Evolutionary conservation across 2,888 invertebrate genomes (phyloP).

Genomic region (Neoitamus cyanurus): DNA sequence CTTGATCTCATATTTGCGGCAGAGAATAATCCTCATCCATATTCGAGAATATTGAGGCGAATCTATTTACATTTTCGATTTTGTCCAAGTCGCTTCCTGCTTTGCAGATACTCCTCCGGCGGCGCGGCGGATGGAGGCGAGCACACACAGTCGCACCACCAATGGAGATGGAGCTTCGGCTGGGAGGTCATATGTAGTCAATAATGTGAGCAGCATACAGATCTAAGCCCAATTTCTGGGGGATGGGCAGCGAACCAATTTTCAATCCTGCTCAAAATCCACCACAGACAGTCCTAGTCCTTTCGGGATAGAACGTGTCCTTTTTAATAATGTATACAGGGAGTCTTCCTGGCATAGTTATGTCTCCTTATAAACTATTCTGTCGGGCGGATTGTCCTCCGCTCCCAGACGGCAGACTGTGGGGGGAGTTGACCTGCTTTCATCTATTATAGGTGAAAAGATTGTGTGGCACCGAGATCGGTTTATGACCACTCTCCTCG

Average conservation of each 20-base stretch:
- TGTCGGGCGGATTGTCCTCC: slow-evolving; percentile 8
- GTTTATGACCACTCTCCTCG: slow-evolving; percentile 39
- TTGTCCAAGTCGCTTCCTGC: slow-evolving; percentile 11
- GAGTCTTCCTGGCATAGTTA: slow-evolving; percentile 38
- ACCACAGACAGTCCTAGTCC: slow-evolving; percentile 34
- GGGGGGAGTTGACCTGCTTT: slow-evolving; percentile 8
- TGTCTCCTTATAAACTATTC: slow-evolving; percentile 34
- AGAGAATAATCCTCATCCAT: slow-evolving; percentile 36
- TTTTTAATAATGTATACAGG: slow-evolving; percentile 38
- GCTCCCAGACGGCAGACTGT: neutral
- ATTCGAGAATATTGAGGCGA: slow-evolving; percentile 7
- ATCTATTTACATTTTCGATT: slow-evolving; percentile 43
- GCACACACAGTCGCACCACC: neutral
- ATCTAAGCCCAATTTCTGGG: neutral
- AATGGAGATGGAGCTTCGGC: neutral
- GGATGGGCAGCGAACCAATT: slow-evolving; percentile 31
- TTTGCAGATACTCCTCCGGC: neutral
- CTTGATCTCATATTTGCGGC: slow-evolving; percentile 37
- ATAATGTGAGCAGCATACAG: slow-evolving; percentile 2
- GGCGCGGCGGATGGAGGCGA: neutral
- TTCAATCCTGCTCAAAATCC: slow-evolving; percentile 39
- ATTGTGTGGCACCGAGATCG: slow-evolving; percentile 38
- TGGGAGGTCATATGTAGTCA: neutral
- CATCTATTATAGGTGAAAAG: slow-evolving; percentile 43
- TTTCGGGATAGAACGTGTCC: slow-evolving; percentile 34